Conservation (phyloP, 2,888 invertebrate genomes). For the Adela reaumurella region DNA sequence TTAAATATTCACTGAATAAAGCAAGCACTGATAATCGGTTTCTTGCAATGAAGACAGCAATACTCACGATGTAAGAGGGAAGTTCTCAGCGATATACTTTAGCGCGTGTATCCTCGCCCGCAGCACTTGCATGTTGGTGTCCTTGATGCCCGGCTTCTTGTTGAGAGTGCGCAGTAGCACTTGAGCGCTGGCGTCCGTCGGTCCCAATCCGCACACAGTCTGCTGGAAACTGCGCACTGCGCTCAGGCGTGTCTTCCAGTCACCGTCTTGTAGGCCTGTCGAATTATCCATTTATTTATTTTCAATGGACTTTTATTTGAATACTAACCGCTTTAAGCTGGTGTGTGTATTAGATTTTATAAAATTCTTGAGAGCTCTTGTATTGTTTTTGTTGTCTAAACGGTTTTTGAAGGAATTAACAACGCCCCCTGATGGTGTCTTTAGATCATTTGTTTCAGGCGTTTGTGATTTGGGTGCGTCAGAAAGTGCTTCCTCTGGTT, state of each 20-base stretch:
- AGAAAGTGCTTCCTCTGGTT: no score
- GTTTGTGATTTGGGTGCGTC: no score
- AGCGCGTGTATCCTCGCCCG: constrained; percentile 79
- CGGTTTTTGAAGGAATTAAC: no score
- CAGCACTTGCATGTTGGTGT: constrained; percentile 89
- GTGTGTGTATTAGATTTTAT: no score
- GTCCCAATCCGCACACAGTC: constrained; percentile 59
- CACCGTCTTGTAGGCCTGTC: constrained; percentile 66
- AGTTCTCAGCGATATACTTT: constrained; percentile 73
- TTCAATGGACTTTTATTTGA: neutral
- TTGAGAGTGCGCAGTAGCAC: constrained; percentile 68
- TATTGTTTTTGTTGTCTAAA: no score
- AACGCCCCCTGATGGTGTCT: no score
- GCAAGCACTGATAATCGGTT: no score
- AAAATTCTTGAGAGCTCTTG: no score
- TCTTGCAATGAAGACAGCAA: no score
- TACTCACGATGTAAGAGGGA: constrained; percentile 63
- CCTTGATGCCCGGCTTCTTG: constrained; percentile 84
- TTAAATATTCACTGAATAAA: no score
- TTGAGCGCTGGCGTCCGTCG: constrained; percentile 67
- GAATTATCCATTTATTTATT: neutral
- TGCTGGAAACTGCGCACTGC: constrained; percentile 70
- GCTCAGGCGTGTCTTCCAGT: constrained; percentile 82
- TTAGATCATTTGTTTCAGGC: no score
- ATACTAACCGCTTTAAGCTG: no score